Percentiles rank a stretch among this genome's conserved stretches.
Conservation (phyloP, 1,140 invertebrate genomes). For the Drosophila tani region DNA sequence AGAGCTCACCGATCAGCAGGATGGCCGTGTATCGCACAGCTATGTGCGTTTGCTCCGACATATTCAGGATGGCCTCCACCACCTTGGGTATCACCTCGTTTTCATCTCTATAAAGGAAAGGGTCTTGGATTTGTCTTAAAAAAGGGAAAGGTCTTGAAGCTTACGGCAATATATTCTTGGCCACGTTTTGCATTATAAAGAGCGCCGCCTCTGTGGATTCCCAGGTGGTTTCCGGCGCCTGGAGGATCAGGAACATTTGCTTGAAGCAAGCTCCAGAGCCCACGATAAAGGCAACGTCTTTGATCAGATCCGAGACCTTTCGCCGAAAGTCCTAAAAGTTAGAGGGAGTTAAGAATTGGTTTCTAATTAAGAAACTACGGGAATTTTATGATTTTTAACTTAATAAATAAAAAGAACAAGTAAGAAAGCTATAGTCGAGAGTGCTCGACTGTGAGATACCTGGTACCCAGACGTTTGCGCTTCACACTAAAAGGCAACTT, state of each 20-base stretch:
- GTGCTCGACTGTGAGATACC: no score
- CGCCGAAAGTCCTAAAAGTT: slow-evolving; percentile 92
- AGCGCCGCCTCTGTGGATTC: slow-evolving; percentile 97
- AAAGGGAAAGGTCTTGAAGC: slow-evolving; percentile 84
- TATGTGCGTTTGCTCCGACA: slow-evolving; percentile 93
- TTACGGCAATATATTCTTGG: slow-evolving; percentile 98
- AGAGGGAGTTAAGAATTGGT: no score
- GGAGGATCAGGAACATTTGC: slow-evolving; percentile 93
- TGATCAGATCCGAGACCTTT: slow-evolving; percentile 96
- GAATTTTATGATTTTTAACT: no score
- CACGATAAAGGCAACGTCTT: slow-evolving; percentile 99
- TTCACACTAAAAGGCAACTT: no score
- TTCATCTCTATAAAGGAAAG: slow-evolving; percentile 90
- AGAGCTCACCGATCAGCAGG: slow-evolving; percentile 95
- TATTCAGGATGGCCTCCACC: slow-evolving; percentile 94
- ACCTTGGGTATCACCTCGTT: slow-evolving; percentile 96
- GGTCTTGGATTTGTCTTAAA: background rate
- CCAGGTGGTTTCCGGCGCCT: slow-evolving; percentile 91
- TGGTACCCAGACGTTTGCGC: no score
- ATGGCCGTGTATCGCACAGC: slow-evolving; percentile 96
- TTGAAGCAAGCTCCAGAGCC: slow-evolving; percentile 96
- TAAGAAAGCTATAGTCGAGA: no score
- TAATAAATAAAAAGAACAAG: no score
- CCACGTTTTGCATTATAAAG: slow-evolving; percentile 97
- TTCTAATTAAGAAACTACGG: no score